These are phyloP conservation scores for Sphenopsis melanotis DNA, from an alignment of 2,797 vertebrate species.

Conservation along the genomic window DNA sequence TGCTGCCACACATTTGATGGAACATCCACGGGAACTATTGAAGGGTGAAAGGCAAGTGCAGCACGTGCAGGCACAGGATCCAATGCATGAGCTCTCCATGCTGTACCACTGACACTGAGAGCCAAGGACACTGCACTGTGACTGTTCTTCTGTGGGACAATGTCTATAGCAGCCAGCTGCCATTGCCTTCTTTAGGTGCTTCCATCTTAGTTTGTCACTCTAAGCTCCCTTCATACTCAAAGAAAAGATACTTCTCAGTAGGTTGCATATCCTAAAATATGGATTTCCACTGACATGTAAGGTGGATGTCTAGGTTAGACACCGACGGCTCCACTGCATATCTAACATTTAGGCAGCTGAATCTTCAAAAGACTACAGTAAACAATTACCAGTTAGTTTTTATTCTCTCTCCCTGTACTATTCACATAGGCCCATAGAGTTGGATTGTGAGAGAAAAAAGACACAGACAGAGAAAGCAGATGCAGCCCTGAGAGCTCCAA, in stretches of 20 bases:
- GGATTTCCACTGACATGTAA: not conserved
- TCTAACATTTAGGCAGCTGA: not conserved
- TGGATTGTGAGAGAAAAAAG: not conserved
- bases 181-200: not conserved
- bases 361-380: not conserved
- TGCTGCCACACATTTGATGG: not conserved
- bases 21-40: not conserved
- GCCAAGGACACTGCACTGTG: not conserved
- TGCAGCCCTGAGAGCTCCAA: not conserved
- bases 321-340: rapidly evolving
- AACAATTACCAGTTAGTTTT: not conserved
- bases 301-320: not conserved
- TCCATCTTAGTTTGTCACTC: not conserved
- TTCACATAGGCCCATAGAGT: rapidly evolving
- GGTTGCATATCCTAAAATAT: not conserved
- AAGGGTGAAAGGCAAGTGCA: not conserved
- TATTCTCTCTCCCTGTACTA: not conserved
- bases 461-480: not conserved
- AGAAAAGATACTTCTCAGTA: not conserved
- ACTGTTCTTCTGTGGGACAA: not conserved
- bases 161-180: not conserved
- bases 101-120: not conserved
- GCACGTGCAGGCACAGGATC: rapidly evolving
- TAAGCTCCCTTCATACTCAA: not conserved
- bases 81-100: not conserved